Base-by-base conservation (phyloP, 2,888 invertebrate species). In the Nycteola revayana region DNA sequence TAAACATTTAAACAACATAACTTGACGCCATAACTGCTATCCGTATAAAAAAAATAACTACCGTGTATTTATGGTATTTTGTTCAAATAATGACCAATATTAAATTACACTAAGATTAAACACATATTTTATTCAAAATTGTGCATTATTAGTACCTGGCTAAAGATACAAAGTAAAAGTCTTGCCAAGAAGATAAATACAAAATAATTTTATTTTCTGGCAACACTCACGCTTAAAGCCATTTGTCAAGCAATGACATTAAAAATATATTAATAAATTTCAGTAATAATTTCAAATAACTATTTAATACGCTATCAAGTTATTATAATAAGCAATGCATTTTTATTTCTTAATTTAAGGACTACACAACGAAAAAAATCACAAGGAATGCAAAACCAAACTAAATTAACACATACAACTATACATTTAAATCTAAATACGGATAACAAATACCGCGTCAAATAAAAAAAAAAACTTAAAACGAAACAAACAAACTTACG, bases 1-100 rank as follows among this genome's bases (percentile, higher is more conserved):
- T 14, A 14, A 14, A 14, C 21, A n/a, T 7, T 78, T 79, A 78
- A 78, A 76, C 70, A 75, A 67, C 51, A 38, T 63, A 61, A 63
- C 61, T 66, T 47, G 42, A 42, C 59, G 66, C 66, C 65, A 66
- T 43, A 64, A 41, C 51, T 66, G 66, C 66, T 63, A 69, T 64
- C 56, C 52, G 41, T 39, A 42, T 31, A 32, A 34, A 14, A 43
- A 33, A 42, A 40, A 30, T 27, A 36, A 36, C 33, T 41, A 9
- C 30, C 32, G 39, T 38, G 28, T 32, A 40, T 32, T 36, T 17
- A 33, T 36, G 37, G 43, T 36, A 36, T 43, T n/a, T 42, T 44
- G 28, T 44, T 36, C 9, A 37, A 34, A 41, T 32, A 30, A 43
- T 6, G n/a, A 42, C 37, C 33, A 33, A 22, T 32, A 32, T 14